These are phyloP conservation scores for Colletes collaris DNA, from an alignment of 2,888 invertebrate species.

Conservation along the genomic window DNA sequence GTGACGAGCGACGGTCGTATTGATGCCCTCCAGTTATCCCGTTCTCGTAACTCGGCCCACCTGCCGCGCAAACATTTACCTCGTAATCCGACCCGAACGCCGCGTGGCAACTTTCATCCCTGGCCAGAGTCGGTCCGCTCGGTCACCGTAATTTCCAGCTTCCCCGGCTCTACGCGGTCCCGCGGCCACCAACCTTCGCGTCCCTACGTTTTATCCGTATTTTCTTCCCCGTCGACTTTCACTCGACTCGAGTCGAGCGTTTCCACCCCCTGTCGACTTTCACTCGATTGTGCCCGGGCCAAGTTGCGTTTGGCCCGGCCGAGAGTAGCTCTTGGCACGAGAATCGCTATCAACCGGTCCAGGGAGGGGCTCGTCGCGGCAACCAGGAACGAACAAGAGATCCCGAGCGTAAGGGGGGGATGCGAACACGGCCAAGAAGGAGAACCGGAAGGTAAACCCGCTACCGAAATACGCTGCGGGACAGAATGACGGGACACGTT, in stretches of 20 bases:
- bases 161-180: constrained; percentile 29
- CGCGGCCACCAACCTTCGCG: neutral
- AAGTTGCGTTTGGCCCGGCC: constrained; percentile 61
- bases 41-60: constrained; percentile 27
- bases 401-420: constrained; percentile 12
- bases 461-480: constrained; percentile 58
- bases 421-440: constrained; percentile 19
- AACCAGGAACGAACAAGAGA: constrained; percentile 52
- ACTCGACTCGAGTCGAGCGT: constrained; percentile 55
- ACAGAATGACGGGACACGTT: constrained; percentile 13
- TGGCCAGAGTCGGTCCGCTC: constrained; percentile 46
- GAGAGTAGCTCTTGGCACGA: constrained; percentile 66
- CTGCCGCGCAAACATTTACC: constrained; percentile 54
- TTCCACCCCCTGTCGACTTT: constrained; percentile 51
- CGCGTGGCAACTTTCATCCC: constrained; percentile 51
- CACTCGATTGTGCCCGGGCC: constrained; percentile 66
- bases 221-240: constrained; percentile 53
- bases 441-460: constrained; percentile 37
- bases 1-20: neutral
- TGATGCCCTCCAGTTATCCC: constrained; percentile 11
- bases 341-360: constrained; percentile 48
- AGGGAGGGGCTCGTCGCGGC: constrained; percentile 24
- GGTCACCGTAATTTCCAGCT: constrained; percentile 50
- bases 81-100: constrained; percentile 43
- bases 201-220: constrained; percentile 56